Conservation (phyloP, 2,797 vertebrate species). For the Echeneis naucrates region DNA sequence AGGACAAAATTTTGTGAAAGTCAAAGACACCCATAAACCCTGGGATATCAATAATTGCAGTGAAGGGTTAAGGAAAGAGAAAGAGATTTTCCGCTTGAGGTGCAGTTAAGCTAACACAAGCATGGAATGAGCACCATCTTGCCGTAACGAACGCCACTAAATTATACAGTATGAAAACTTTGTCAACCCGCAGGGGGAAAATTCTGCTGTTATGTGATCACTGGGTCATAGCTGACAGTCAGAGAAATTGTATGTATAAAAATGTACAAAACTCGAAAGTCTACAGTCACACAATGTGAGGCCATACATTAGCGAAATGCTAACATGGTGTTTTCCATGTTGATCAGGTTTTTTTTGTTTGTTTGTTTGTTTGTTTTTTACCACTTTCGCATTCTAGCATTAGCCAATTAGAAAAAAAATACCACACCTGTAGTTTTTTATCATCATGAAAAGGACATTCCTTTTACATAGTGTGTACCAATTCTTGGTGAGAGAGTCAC, state of each 20-base stretch:
- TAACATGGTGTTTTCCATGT: neutral
- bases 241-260: neutral
- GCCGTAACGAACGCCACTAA: slow-evolving; percentile 41
- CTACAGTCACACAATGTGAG: neutral
- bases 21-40: slow-evolving; percentile 41
- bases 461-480: neutral
- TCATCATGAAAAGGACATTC: neutral
- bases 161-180: slow-evolving; percentile 61
- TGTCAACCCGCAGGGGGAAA: slow-evolving; percentile 35
- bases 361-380: too few species aligned
- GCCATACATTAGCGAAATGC: neutral
- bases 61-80: slow-evolving; percentile 44
- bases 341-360: too few species aligned
- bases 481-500: neutral
- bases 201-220: slow-evolving; percentile 30
- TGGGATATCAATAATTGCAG: slow-evolving; percentile 54
- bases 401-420: neutral
- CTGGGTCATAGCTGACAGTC: slow-evolving; percentile 2
- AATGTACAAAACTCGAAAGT: neutral
- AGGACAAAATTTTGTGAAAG: slow-evolving; percentile 24
- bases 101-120: slow-evolving; percentile 55
- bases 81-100: slow-evolving; percentile 53
- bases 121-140: slow-evolving; percentile 53
- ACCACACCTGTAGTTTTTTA: too few species aligned
- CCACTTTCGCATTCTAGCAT: neutral